phyloP scores from a whole-genome alignment of 2,888 invertebrate species.

The Aleiodes leptofemur region DNA sequence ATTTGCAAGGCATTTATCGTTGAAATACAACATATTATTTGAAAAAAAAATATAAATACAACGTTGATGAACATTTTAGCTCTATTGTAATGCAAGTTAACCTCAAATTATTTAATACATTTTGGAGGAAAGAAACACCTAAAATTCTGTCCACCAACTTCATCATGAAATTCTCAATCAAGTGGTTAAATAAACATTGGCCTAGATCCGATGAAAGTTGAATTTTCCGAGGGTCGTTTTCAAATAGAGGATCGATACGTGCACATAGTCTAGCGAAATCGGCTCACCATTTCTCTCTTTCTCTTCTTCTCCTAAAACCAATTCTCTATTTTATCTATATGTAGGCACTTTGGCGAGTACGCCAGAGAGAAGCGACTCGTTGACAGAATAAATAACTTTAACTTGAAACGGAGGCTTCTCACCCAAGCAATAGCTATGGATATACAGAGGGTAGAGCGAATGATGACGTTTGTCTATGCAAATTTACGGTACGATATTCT shows the following conservation, averaged over 20 bases:
- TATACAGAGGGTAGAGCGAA: slow-evolving; percentile 46
- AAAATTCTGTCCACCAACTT: not conserved
- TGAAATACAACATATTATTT: too few species aligned
- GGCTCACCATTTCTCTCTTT: slow-evolving; percentile 32
- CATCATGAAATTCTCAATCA: slow-evolving; percentile 10
- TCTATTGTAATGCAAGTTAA: too few species aligned
- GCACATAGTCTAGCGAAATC: slow-evolving; percentile 22
- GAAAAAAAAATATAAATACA: too few species aligned
- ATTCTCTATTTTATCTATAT: slow-evolving; percentile 26
- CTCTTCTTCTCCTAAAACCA: slow-evolving; percentile 26
- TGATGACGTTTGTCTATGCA: slow-evolving; percentile 66
- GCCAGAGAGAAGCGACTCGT: slow-evolving; percentile 21
- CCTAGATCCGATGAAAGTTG: slow-evolving; percentile 1
- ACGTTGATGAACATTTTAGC: too few species aligned
- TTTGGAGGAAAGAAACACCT: not conserved
- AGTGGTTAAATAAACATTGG: slow-evolving; percentile 20
- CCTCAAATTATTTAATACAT: too few species aligned
- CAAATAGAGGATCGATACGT: slow-evolving; percentile 5
- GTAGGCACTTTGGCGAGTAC: slow-evolving; percentile 22
- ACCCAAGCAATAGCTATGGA: slow-evolving; percentile 1
- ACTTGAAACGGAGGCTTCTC: slow-evolving; percentile 42
- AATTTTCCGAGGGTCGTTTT: slow-evolving; percentile 19
- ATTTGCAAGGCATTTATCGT: too few species aligned
- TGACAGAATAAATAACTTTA: slow-evolving; percentile 57
- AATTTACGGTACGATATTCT: slow-evolving; percentile 53